These are phyloP conservation scores for Pogonocherus hispidulus DNA, from an alignment of 2,888 invertebrate genomes.

Conservation along the genomic window DNA sequence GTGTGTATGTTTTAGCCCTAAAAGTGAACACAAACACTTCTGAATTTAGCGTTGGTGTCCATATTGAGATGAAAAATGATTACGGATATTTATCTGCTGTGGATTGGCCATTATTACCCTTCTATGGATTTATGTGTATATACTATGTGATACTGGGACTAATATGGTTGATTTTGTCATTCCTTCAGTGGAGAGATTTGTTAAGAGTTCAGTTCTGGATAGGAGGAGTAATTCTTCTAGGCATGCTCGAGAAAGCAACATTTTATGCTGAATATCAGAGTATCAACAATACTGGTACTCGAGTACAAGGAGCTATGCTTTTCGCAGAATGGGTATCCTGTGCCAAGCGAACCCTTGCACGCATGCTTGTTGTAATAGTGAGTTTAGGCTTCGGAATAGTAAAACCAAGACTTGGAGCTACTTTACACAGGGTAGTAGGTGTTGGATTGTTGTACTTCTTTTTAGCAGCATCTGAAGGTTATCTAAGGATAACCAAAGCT, in stretches of 20 bases:
- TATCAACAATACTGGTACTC: constrained; percentile 77
- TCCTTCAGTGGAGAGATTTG: constrained; percentile 91
- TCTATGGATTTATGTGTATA: constrained; percentile 92
- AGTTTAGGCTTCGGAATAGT: constrained; percentile 96
- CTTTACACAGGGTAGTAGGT: constrained; percentile 89
- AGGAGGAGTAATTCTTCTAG: constrained; percentile 89
- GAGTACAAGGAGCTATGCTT: constrained; percentile 80
- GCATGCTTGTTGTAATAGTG: constrained; percentile 95
- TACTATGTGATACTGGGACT: constrained; percentile 87
- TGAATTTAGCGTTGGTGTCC: constrained; percentile 73
- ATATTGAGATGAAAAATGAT: constrained; percentile 81
- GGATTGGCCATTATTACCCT: constrained; percentile 90
- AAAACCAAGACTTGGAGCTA: constrained; percentile 91
- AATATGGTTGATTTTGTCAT: constrained; percentile 87
- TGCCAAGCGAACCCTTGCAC: constrained; percentile 89
- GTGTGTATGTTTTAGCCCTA: constrained; percentile 78
- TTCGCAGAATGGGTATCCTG: constrained; percentile 94
- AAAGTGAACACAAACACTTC: constrained; percentile 67
- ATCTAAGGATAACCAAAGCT: constrained; percentile 79
- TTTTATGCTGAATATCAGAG: constrained; percentile 91
- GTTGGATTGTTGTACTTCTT: constrained; percentile 88
- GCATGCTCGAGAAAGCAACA: constrained; percentile 89
- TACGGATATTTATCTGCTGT: constrained; percentile 90
- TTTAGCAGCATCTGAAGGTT: constrained; percentile 88
- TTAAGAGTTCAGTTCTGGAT: constrained; percentile 97